Conservation (phyloP, 2,113 vertebrate genomes). For the Telmatochromis sp. region DNA sequence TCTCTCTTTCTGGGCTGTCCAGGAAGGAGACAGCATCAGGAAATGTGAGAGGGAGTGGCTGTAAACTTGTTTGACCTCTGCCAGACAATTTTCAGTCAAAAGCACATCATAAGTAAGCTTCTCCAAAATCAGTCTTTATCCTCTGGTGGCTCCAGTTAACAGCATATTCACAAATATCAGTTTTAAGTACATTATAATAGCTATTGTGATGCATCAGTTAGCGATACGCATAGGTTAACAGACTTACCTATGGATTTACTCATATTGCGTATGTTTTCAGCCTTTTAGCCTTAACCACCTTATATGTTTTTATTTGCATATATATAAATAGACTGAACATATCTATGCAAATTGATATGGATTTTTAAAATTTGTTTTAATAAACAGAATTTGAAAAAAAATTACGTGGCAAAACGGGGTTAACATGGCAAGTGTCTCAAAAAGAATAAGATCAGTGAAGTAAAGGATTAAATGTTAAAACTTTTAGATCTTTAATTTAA, state of each 20-base stretch:
- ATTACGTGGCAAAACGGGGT: rapidly evolving
- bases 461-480: not conserved
- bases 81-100: not conserved
- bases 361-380: not conserved
- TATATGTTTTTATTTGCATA: not conserved
- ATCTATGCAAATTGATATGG: not conserved
- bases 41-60: not conserved
- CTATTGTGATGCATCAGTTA: not conserved
- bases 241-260: not conserved
- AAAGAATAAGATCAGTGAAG: not conserved
- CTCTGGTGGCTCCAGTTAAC: not conserved
- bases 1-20: constrained; percentile 24
- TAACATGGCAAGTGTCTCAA: not conserved
- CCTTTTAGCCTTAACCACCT: not conserved
- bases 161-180: not conserved
- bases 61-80: not conserved
- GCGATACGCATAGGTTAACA: not conserved
- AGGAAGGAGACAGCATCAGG: not conserved
- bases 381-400: not conserved
- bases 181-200: not conserved
- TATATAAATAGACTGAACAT: not conserved
- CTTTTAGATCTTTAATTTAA: not conserved
- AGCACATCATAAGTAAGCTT: not conserved
- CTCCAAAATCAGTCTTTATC: not conserved
- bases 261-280: not conserved